Conservation (phyloP, 1,140 invertebrate species). For the Phenacoccus solenopsis region DNA sequence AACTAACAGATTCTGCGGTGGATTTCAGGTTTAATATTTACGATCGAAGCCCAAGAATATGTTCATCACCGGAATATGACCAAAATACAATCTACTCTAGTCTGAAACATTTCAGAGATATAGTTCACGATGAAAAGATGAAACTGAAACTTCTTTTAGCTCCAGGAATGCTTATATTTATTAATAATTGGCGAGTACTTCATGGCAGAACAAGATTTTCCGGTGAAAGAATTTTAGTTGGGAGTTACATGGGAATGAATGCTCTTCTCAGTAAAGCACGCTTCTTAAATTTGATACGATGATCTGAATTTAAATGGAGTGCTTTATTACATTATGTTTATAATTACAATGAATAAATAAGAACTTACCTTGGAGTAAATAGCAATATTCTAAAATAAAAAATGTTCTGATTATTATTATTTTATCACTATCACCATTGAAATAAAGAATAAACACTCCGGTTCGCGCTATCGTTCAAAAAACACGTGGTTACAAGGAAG, state of each 20-base stretch:
- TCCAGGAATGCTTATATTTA: conserved; percentile 51
- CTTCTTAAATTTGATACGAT: conserved; percentile 11
- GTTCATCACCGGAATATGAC: conserved; percentile 38
- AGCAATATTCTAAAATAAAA: too few relatives aligned
- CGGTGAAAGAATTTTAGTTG: conserved; percentile 42
- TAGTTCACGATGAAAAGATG: conserved; percentile 38
- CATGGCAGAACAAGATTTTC: conserved; percentile 54
- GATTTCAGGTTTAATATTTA: conserved; percentile 41
- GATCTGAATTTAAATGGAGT: too few relatives aligned
- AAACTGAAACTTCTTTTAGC: conserved; percentile 45
- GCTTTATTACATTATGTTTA: too few relatives aligned
- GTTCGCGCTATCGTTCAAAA: too few relatives aligned
- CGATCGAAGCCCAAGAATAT: conserved; percentile 41
- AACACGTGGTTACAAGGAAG: too few relatives aligned
- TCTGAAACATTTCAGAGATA: conserved; percentile 41
- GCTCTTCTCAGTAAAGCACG: conserved; percentile 45
- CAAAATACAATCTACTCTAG: conserved; percentile 47
- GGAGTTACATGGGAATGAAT: conserved; percentile 46
- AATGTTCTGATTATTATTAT: too few relatives aligned
- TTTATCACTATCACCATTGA: too few relatives aligned
- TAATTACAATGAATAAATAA: too few relatives aligned
- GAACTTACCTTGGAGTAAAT: too few relatives aligned
- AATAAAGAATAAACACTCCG: too few relatives aligned
- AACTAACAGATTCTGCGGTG: neutral
- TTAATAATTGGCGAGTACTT: conserved; percentile 62